These are phyloP conservation scores for Saguinus midas DNA, from an alignment of 2,113 vertebrate species.

Conservation along the genomic window DNA sequence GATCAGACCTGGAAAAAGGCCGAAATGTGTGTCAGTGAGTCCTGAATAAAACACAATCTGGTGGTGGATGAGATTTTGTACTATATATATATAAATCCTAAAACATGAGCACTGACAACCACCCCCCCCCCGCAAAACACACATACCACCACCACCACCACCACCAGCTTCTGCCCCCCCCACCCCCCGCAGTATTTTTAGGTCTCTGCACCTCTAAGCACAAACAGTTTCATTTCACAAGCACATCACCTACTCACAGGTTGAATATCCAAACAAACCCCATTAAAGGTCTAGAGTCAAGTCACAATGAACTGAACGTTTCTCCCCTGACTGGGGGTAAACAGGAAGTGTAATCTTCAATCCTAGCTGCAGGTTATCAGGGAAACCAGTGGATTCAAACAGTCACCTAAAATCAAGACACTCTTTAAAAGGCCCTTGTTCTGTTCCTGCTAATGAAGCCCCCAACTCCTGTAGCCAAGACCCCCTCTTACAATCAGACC, in stretches of 20 bases:
- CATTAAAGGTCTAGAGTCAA: slow-evolving; percentile 75
- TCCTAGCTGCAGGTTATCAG: slow-evolving; percentile 78
- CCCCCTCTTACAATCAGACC: slow-evolving; percentile 76
- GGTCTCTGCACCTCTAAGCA: slow-evolving; percentile 76
- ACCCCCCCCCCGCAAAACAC: slow-evolving; percentile 33
- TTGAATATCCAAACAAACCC: slow-evolving; percentile 73
- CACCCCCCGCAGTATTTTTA: slow-evolving; percentile 39
- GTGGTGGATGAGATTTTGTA: slow-evolving; percentile 65
- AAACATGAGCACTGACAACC: slow-evolving; percentile 69
- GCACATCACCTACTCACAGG: slow-evolving; percentile 74
- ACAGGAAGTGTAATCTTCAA: slow-evolving; percentile 82
- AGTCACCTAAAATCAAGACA: slow-evolving; percentile 77
- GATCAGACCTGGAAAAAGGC: slow-evolving; percentile 64
- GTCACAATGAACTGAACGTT: slow-evolving; percentile 74
- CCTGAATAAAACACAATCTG: slow-evolving; percentile 67
- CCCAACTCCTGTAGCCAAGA: slow-evolving; percentile 71
- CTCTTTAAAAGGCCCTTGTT: slow-evolving; percentile 72
- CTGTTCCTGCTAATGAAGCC: slow-evolving; percentile 64
- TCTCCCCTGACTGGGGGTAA: slow-evolving; percentile 77
- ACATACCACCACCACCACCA: not conserved
- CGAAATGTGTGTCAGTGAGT: slow-evolving; percentile 49
- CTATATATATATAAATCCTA: slow-evolving; percentile 38
- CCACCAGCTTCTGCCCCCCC: not conserved
- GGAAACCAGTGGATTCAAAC: slow-evolving; percentile 77
- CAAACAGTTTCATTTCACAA: slow-evolving; percentile 80